Percentiles rank a stretch among this genome's conserved stretches.
Evolutionary conservation across 2,113 vertebrate species (phyloP).

Genomic region (Hydrolagus affinis): DNA sequence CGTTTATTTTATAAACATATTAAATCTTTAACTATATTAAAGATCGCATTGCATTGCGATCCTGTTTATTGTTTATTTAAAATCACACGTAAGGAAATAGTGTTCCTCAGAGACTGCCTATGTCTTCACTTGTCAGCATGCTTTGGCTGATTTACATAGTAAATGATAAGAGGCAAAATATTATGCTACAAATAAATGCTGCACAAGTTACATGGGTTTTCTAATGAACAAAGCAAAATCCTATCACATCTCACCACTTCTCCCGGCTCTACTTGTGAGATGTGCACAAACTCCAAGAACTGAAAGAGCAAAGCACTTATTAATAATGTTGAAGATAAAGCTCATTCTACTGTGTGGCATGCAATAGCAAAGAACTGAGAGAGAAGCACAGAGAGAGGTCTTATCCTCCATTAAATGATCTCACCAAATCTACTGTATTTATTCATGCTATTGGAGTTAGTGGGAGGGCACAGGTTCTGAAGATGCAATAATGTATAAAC

Average conservation of each 20-base stretch:
- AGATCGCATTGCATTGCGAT: not conserved
- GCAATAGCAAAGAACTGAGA: too few species aligned
- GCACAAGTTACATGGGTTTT: not conserved
- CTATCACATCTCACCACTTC: not conserved
- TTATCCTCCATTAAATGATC: too few species aligned
- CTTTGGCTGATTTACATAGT: not conserved
- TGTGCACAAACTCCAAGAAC: not conserved
- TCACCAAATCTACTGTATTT: too few species aligned
- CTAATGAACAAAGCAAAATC: not conserved
- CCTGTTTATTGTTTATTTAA: not conserved
- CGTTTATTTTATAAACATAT: not conserved
- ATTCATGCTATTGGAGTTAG: too few species aligned
- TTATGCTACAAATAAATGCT: not conserved
- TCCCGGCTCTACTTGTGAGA: not conserved
- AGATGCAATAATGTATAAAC: too few species aligned
- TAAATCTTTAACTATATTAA: too few species aligned
- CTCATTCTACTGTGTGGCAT: too few species aligned
- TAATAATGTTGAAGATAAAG: too few species aligned
- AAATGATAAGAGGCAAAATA: not conserved
- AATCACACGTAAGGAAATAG: not conserved
- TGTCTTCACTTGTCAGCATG: not conserved
- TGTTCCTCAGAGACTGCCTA: not conserved
- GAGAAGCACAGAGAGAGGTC: too few species aligned
- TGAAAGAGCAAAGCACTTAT: too few species aligned
- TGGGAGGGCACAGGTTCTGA: too few species aligned